Conservation (phyloP, 2,888 invertebrate genomes). For the Lepidocyrtoides sp. region DNA sequence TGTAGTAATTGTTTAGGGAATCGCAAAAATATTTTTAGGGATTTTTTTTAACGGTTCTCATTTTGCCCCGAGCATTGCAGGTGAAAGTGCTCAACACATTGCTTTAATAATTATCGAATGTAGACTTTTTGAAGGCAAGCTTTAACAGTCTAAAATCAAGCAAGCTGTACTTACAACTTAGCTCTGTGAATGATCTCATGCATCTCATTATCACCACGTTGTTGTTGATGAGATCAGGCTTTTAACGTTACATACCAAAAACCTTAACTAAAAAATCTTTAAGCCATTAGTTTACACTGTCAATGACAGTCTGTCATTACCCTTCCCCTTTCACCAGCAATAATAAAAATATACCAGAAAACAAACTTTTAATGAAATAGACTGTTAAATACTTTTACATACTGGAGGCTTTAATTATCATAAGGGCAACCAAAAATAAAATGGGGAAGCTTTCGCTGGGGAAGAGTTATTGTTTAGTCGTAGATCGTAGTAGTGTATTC, state of each 20-base stretch:
- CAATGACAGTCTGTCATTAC: too few species aligned
- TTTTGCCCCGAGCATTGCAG: background rate
- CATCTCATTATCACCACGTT: constrained; percentile 51
- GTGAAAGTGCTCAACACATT: background rate
- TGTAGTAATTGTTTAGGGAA: background rate
- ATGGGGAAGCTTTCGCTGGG: background rate
- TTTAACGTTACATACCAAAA: constrained; percentile 30
- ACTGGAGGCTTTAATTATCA: too few species aligned
- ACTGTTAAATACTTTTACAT: too few species aligned
- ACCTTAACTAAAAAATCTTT: background rate
- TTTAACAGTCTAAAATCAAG: background rate
- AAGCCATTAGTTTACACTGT: too few species aligned
- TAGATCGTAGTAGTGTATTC: too few species aligned
- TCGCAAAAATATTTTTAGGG: background rate
- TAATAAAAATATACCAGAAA: too few species aligned
- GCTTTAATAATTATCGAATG: background rate
- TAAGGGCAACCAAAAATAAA: background rate
- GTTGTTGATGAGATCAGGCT: constrained; percentile 36
- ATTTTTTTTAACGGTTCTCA: constrained; percentile 1
- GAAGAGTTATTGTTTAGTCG: background rate
- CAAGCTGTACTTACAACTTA: background rate
- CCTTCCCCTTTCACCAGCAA: too few species aligned
- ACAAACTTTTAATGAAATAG: too few species aligned
- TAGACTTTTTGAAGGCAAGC: background rate
- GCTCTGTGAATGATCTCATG: constrained; percentile 61